Evolutionary conservation across 2,797 vertebrate genomes (phyloP), one percentile per base, ranked within the genome.

Genomic region (Steatocranus sp.): DNA sequence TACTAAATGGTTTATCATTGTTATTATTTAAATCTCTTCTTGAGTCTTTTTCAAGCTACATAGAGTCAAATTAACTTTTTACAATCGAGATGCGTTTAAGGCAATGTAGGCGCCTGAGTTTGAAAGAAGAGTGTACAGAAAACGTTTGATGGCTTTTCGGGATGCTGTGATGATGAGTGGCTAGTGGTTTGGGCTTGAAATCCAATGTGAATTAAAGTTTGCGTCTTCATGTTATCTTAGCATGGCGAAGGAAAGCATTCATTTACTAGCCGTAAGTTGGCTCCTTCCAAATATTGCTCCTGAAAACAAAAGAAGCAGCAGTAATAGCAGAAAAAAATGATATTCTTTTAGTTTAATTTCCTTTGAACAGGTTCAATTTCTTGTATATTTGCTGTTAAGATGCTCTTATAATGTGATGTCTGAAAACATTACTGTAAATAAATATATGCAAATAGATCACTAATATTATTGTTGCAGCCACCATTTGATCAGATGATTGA

Each of bases 131-230:
- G 10, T 18, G 66, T 18, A 46, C 15, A 27, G 38, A 70, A 70
- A 27, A 27, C 0, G 2, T 70, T 70, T 43, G 63, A 8, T 18
- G 7, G 34, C 61, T 23, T 15, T 12, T 6, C 12, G 10, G 34
- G 61, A 66, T 38, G 61, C 7, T 66, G 61, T 6, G 61, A 23
- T 66, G 61, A 20, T 3, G 11, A 63, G 32, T 8, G 1, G 1
- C n/a, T 41, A 66, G n/a, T 9, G n/a, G n/a, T 38, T 66, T 23
- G 36, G 34, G 12, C 34, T 4, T 41, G 61, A 66, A 41, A 66
- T 41, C 2, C 3, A 66, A 41, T 41, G 32, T 63, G 58, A 20
- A 63, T 63, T 12, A 10, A 0, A 0, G 0, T 66, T 41, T 9
- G n/a, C n/a, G 4, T 66, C 34, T 38, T 41, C 34, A 66, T 15